These are phyloP conservation scores for Styela plicata DNA, from an alignment of 23 tunicate genomes.

Conservation along the genomic window DNA sequence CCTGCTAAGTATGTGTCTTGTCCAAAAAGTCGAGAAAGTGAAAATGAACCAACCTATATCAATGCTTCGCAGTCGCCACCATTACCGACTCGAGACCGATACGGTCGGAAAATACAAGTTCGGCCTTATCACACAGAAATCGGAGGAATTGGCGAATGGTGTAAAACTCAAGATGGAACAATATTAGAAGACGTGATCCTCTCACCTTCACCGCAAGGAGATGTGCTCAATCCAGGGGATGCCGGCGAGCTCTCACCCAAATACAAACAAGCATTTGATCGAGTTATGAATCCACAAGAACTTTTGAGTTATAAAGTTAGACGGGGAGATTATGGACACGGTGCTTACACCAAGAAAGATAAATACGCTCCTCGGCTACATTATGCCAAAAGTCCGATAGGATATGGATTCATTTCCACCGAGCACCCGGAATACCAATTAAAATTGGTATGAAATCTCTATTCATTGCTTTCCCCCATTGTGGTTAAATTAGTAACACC, in stretches of 20 bases:
- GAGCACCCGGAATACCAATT: not conserved
- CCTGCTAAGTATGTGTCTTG: not conserved
- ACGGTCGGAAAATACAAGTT: constrained; percentile 1
- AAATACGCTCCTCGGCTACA: not conserved
- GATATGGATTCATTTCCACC: not conserved
- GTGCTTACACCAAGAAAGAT: not conserved
- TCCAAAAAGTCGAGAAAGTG: not conserved
- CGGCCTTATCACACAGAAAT: not conserved
- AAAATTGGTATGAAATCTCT: not conserved
- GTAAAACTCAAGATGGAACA: not conserved
- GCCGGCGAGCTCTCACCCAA: not conserved
- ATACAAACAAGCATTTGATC: not conserved
- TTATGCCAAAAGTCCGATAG: not conserved
- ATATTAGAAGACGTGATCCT: too few relatives aligned
- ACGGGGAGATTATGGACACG: not conserved
- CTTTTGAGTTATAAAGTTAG: not conserved
- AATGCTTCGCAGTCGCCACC: not conserved
- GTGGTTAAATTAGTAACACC: too few relatives aligned
- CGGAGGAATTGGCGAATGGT: constrained; percentile 8
- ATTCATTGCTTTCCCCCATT: too few relatives aligned
- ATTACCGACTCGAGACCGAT: not conserved
- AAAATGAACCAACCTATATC: not conserved
- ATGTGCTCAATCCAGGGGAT: not conserved
- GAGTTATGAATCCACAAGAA: not conserved
- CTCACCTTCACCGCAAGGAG: not conserved